Base-by-base conservation (phyloP, 2,888 invertebrate species). In the Atrina japonica region DNA sequence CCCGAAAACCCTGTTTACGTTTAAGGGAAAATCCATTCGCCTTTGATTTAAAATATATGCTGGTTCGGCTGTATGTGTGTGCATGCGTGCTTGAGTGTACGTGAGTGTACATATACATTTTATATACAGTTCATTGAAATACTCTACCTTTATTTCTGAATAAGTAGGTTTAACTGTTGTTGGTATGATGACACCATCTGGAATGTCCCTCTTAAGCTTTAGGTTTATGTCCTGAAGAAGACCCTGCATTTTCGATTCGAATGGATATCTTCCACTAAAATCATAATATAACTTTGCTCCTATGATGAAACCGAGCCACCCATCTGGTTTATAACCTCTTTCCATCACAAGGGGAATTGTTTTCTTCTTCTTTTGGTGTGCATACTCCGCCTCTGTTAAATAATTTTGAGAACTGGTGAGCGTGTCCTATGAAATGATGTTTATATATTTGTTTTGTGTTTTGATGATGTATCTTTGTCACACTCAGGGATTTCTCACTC, bases 361-460 rank as follows among this genome's bases (percentile, higher is more conserved):
- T 27, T 63, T 64, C 49, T 76, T 77, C 35, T 70, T 68, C 29
- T 60, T 45, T 25, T 70, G 68, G 43, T 67, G 71, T 0, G 79
- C 79, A 66, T 79, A 79, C 49, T 77, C 79, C n/a, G 77, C 79
- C 68, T 79, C 79, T 70, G 73, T 18, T 70, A 75, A 52, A 41
- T 16, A 27, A 29, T 25, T 16, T 9, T 14, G 7, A 21, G 50
- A 50, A 16, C 3, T 21, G n/a, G 35, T 21, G 18, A 3, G 21
- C 25, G 47, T 67, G 14, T 2, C 0, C 18, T 18, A 43, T 43
- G 18, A 43, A 3, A 43, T n/a, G n/a, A n/a, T n/a, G n/a, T n/a
- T n/a, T n/a, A n/a, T n/a, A n/a, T n/a, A n/a, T n/a, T n/a, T n/a
- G n/a, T n/a, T n/a, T n/a, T n/a, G n/a, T n/a, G n/a, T n/a, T n/a